Percentiles rank a stretch among this genome's conserved stretches.
These are phyloP conservation scores for Pseudopipra pipra DNA, from an alignment of 2,113 vertebrate genomes.

Conservation along the genomic window DNA sequence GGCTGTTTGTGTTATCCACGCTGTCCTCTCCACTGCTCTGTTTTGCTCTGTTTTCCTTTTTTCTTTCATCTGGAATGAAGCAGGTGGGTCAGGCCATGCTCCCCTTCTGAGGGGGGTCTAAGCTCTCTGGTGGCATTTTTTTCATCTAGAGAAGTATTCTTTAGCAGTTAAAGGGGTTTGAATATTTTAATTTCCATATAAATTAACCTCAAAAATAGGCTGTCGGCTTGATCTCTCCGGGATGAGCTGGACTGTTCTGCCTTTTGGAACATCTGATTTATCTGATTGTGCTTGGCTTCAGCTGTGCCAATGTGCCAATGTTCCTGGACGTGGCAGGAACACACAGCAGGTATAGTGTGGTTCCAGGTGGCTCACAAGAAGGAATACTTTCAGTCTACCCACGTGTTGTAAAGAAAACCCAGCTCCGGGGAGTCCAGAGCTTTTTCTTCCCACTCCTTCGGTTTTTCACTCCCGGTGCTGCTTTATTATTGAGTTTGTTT, in stretches of 20 bases:
- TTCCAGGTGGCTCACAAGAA: neutral
- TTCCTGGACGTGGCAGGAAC: neutral
- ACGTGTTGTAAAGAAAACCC: neutral
- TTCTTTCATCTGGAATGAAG: neutral
- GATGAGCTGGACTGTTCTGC: neutral
- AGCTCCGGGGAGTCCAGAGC: neutral
- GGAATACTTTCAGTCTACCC: neutral
- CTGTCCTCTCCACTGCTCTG: neutral
- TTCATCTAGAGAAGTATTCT: neutral
- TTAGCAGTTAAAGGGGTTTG: neutral
- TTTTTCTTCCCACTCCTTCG: neutral
- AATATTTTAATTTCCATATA: neutral
- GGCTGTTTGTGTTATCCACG: rapidly evolving
- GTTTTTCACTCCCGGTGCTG: neutral
- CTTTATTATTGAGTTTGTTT: neutral
- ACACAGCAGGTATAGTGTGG: too few species aligned
- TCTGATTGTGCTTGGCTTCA: neutral
- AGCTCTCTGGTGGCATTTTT: neutral
- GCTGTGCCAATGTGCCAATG: neutral
- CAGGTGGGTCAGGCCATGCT: neutral
- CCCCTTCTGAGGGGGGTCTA: too few species aligned
- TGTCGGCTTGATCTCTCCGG: neutral
- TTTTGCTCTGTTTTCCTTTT: neutral
- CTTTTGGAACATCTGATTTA: neutral
- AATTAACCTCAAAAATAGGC: neutral